These are phyloP conservation scores for Pocillopora damicornis DNA, from an alignment of 64 coral and sea anemone species.

Conservation along the genomic window DNA sequence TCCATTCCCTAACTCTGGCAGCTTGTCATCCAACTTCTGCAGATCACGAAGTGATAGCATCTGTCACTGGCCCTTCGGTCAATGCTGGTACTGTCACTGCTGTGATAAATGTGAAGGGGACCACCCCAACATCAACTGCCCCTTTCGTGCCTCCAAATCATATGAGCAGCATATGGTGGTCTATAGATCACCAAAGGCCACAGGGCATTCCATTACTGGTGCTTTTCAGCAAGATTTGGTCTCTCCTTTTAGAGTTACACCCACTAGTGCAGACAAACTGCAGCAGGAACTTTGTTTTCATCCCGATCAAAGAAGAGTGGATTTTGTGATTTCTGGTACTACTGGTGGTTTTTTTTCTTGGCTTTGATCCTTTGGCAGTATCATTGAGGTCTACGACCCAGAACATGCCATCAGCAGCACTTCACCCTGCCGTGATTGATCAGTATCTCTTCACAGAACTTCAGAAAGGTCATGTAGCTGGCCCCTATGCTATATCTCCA, in stretches of 20 bases:
- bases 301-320: not conserved
- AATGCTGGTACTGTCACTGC: not conserved
- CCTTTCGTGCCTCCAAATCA: not conserved
- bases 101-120: not conserved
- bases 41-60: not conserved
- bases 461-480: not conserved
- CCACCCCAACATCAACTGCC: not conserved
- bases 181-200: too few species aligned
- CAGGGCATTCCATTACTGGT: not conserved
- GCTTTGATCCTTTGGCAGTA: not conserved
- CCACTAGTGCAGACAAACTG: not conserved
- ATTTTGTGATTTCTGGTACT: not conserved
- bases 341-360: not conserved
- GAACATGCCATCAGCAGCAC: conserved; percentile 12
- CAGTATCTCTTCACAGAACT: conserved; percentile 21
- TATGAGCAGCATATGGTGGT: not conserved
- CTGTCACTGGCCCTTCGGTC: not conserved
- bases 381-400: not conserved
- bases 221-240: not conserved
- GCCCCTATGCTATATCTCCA: not conserved
- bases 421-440: conserved; percentile 26
- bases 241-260: not conserved
- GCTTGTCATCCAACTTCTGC: not conserved
- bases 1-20: too few species aligned
- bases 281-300: not conserved